phyloP scores from a whole-genome alignment of 2,888 invertebrate genomes.

The Amphipyra berbera region DNA sequence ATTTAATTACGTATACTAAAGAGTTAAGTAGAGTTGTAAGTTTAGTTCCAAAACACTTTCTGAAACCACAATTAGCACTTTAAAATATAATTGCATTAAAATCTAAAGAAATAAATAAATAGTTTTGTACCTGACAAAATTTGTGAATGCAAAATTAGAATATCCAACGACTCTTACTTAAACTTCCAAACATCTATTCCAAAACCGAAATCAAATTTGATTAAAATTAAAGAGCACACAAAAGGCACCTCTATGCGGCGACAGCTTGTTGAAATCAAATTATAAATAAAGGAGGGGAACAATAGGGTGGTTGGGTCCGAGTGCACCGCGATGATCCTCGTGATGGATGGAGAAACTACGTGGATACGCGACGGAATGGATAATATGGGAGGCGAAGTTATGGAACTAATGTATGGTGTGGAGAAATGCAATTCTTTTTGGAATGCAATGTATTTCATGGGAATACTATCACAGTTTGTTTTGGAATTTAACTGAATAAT shows the following conservation, averaged over 20 bases:
- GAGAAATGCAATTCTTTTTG: constrained; percentile 48
- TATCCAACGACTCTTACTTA: constrained; percentile 1
- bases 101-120: not conserved
- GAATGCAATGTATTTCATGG: constrained; percentile 36
- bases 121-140: not conserved
- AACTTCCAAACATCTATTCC: constrained; percentile 48
- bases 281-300: constrained; percentile 71
- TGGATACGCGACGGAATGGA: constrained; percentile 53
- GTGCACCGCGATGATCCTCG: constrained; percentile 57
- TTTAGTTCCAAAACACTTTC: too few species aligned
- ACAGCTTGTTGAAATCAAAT: constrained; percentile 83
- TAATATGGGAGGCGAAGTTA: constrained; percentile 60
- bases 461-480: constrained; percentile 7
- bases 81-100: not conserved
- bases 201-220: constrained; percentile 59
- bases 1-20: too few species aligned
- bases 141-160: constrained; percentile 6
- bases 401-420: constrained; percentile 34
- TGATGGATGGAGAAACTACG: constrained; percentile 65
- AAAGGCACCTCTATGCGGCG: constrained; percentile 59
- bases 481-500: not conserved
- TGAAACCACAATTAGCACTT: not conserved
- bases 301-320: constrained; percentile 52
- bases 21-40: too few species aligned
- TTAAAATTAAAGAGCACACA: constrained; percentile 61